These are phyloP conservation scores for Phallusia fumigata DNA, from an alignment of 23 tunicate species.

Conservation along the genomic window DNA sequence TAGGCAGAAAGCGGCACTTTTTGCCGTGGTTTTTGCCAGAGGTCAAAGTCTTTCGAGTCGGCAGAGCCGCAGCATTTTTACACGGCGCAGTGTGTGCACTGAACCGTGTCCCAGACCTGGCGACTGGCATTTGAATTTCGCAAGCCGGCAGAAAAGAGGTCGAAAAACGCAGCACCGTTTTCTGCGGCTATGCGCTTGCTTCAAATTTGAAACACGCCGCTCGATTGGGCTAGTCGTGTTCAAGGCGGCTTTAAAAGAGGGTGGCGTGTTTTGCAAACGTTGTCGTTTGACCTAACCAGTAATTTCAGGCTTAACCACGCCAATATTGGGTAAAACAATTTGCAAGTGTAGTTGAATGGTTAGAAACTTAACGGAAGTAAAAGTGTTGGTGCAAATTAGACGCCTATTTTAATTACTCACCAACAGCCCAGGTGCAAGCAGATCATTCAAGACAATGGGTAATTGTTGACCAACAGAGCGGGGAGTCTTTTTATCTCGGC, in stretches of 20 bases:
- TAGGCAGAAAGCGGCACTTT: not conserved
- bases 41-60: slow-evolving; percentile 3
- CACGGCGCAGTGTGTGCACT: not conserved
- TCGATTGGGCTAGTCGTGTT: not conserved
- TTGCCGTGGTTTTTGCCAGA: not conserved
- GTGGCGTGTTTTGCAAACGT: too few species aligned
- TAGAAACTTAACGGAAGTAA: too few species aligned
- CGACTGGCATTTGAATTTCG: slow-evolving; percentile 1
- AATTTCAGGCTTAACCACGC: too few species aligned
- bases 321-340: too few species aligned
- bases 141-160: not conserved
- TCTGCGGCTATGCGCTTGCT: not conserved
- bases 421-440: not conserved
- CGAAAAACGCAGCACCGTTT: slow-evolving; percentile 6
- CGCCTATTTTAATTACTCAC: too few species aligned
- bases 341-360: too few species aligned
- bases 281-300: too few species aligned
- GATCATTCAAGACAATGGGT: not conserved
- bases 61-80: slow-evolving; percentile 9
- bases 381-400: too few species aligned
- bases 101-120: not conserved
- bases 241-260: not conserved
- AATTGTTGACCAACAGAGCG: slow-evolving; percentile 4
- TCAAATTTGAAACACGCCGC: slow-evolving; percentile 5
- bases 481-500: not conserved